Evolutionary conservation across 2,113 vertebrate species (phyloP), one percentile per base, ranked within the genome.

Genomic region (Xiphophorus hellerii): DNA sequence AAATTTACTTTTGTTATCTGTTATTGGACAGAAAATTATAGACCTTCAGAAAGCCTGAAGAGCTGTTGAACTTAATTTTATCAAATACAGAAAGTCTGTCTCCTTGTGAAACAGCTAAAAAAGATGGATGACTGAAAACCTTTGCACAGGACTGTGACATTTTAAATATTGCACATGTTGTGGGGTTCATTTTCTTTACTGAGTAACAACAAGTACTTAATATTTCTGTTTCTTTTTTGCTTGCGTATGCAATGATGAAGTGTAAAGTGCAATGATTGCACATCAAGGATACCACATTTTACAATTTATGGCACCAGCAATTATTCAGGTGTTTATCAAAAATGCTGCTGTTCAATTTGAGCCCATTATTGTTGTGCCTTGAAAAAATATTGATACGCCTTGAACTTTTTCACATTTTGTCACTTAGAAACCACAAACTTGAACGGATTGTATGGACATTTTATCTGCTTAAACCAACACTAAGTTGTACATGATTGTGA

Each of bases 201-300:
- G 29, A 68, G 29, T 27, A 68, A 15, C 33, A 67, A 27, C 39
- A 12, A 14, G 70, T 42, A 29, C 0, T 76, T 68, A 1, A 17
- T 51, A 7, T 72, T 77, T 61, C 76, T 62, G 48, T 76, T 69
- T 3, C 13, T 60, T 13, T 72, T 61, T 78, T 62, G 44, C 5
- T 12, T 81, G 75, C 69, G 31, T 76, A 28, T 31, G 29, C 66
- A 60, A 31, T 44, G 62, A 72, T 75, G 76, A 81, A 78, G 69
- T 66, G 14, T 63, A 27, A 76, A 62, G 62, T 84, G 12, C 62
- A 69, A 58, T 48, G 28, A 77, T 67, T 83, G n/a, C 82, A 81
- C 81, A 83, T 76, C 73, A 71, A 74, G 67, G 27, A 15, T 66
- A 70, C 66, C 20, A 33, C 37, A 62, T 39, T 48, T 8, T 48